These are phyloP conservation scores for Melanotaenia pygmaea DNA, from an alignment of 2,797 vertebrate genomes.

Conservation along the genomic window DNA sequence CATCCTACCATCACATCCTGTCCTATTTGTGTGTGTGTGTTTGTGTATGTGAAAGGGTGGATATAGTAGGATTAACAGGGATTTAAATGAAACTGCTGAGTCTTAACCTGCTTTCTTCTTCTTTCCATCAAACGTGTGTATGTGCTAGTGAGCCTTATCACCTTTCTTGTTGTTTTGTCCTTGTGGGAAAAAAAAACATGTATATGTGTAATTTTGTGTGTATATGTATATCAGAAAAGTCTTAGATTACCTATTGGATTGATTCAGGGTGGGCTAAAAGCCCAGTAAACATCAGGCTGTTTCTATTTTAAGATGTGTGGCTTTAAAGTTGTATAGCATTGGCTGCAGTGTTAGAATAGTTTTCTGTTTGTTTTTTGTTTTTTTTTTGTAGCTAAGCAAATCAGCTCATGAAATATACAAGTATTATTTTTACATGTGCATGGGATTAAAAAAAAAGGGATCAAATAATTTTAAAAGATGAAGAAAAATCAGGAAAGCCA, in stretches of 20 bases:
- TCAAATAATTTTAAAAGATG: background rate
- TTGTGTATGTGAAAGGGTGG: conserved; percentile 34
- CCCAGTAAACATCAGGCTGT: conserved; percentile 37
- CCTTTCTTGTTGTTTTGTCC: conserved; percentile 30
- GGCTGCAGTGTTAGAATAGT: conserved; percentile 7
- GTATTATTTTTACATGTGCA: background rate
- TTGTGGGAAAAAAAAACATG: conserved; percentile 20
- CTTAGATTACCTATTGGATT: conserved; percentile 52
- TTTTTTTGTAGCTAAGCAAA: background rate
- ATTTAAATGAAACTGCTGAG: conserved; percentile 64
- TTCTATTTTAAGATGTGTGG: conserved; percentile 59
- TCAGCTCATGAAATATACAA: background rate
- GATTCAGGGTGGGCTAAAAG: conserved; percentile 39
- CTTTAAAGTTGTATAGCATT: conserved; percentile 34
- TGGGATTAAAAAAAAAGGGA: background rate
- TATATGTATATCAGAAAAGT: conserved; percentile 21
- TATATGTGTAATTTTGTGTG: conserved; percentile 27
- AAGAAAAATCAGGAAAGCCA: background rate
- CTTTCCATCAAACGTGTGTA: conserved; percentile 12
- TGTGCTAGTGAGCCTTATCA: conserved; percentile 10
- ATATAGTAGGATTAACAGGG: conserved; percentile 55
- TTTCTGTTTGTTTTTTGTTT: conserved; percentile 4
- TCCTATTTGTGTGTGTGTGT: conserved; percentile 25
- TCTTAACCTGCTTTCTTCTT: conserved; percentile 31
- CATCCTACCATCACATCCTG: conserved; percentile 1